A percentile compares a stretch with the other conserved stretches of the same genome.
Evolutionary conservation across 2,113 vertebrate genomes (phyloP).

Genomic region (Salvelinus sp.): DNA sequence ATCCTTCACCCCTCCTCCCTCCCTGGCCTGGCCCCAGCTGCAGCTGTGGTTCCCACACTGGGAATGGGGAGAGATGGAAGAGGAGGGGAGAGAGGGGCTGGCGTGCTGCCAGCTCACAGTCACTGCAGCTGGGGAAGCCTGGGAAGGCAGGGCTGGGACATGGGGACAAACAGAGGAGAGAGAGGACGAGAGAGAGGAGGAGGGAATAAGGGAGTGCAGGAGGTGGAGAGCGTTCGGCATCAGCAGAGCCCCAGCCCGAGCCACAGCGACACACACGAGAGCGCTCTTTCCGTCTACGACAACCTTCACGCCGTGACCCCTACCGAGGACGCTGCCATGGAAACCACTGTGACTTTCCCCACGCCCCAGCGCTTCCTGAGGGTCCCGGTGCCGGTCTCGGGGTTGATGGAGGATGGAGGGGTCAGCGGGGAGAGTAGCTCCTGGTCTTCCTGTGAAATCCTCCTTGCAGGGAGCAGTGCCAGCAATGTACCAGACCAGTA

Average conservation of each 20-base stretch:
- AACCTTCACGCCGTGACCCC: constrained; percentile 27
- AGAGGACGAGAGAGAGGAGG: constrained; percentile 33
- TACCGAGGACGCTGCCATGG: constrained; percentile 37
- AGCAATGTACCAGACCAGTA: constrained; percentile 7
- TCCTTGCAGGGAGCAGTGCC: constrained; percentile 31
- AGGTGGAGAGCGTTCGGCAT: constrained; percentile 5
- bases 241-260: constrained; percentile 49
- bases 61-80: constrained; percentile 32
- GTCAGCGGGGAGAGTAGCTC: constrained; percentile 47
- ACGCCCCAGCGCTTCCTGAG: constrained; percentile 19
- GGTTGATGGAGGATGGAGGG: constrained; percentile 23
- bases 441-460: constrained; percentile 57
- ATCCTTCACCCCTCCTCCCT: constrained; percentile 37
- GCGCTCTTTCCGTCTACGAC: constrained; percentile 65
- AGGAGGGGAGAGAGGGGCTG: constrained; percentile 43
- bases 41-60: constrained; percentile 64
- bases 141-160: constrained; percentile 55
- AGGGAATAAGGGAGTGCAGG: background rate
- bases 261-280: constrained; percentile 62
- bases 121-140: constrained; percentile 65
- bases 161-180: constrained; percentile 36
- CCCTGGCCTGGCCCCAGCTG: constrained; percentile 56
- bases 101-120: constrained; percentile 63
- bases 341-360: constrained; percentile 34
- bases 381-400: background rate